These are phyloP conservation scores for Phrynocephalus forsythii DNA, from an alignment of 2,797 vertebrate genomes.

Conservation along the genomic window DNA sequence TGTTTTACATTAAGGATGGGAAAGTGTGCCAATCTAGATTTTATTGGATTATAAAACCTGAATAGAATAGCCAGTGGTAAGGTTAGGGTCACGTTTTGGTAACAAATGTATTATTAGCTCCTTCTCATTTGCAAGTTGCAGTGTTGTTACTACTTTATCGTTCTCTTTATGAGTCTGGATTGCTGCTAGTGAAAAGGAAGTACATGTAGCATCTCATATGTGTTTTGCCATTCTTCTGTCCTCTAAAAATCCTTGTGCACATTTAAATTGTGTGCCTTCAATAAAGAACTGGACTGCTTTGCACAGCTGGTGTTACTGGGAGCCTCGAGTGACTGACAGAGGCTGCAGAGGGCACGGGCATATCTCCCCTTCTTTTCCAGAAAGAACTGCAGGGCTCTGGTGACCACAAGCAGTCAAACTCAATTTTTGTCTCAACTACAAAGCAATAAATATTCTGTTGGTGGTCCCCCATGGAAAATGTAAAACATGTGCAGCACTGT, in stretches of 20 bases:
- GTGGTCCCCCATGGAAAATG: conserved; percentile 42
- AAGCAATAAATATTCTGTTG: conserved; percentile 49
- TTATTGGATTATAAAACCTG: not conserved
- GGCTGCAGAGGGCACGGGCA: not conserved
- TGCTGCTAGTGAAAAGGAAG: not conserved
- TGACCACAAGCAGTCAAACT: conserved; percentile 39
- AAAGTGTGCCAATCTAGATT: not conserved
- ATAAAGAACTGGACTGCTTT: not conserved
- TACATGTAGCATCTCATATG: not conserved
- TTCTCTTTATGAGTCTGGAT: no score
- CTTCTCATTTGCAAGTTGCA: no score
- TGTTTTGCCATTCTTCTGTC: not conserved
- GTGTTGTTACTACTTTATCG: no score
- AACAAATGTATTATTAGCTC: no score
- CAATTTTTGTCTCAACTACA: conserved; percentile 39
- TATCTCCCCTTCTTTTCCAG: not conserved
- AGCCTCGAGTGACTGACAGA: not conserved
- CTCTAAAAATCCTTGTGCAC: not conserved
- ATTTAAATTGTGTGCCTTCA: conserved; percentile 2
- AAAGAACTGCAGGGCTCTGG: conserved; percentile 11
- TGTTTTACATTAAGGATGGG: not conserved
- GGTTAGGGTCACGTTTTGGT: not conserved
- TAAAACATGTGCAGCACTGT: conserved; percentile 41
- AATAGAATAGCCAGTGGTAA: not conserved
- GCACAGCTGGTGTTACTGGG: not conserved